Evolutionary conservation across 2,113 vertebrate genomes (phyloP).

Genomic region (Myocastor coypus): DNA sequence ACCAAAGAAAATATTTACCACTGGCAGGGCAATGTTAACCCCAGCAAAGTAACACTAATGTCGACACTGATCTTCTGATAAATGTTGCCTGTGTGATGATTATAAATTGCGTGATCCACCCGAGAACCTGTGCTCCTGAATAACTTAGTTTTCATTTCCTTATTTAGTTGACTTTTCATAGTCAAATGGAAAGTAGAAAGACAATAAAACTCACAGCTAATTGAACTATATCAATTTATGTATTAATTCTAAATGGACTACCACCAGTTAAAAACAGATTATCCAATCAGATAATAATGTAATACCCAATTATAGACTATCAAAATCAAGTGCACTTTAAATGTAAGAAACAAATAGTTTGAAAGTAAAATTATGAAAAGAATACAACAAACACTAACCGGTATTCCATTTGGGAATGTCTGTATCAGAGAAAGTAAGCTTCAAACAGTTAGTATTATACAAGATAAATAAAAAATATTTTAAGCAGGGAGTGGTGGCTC

Average conservation of each 20-base stretch:
- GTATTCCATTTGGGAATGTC: neutral
- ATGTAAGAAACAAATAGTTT: neutral
- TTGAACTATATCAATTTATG: neutral
- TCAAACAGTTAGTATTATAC: neutral
- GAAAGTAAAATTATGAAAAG: conserved; percentile 10
- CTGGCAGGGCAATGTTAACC: neutral
- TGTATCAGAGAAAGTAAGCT: neutral
- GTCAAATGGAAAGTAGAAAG: neutral
- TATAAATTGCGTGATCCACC: neutral
- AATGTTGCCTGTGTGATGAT: neutral
- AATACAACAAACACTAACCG: neutral
- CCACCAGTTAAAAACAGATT: neutral
- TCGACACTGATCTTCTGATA: conserved; percentile 34
- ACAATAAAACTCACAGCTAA: conserved; percentile 11
- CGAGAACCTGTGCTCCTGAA: neutral
- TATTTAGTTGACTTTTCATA: conserved; percentile 35
- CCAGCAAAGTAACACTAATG: neutral
- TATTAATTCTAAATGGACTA: conserved; percentile 35
- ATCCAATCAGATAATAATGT: neutral
- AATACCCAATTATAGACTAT: neutral
- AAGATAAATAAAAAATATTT: neutral
- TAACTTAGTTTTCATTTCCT: conserved; percentile 19
- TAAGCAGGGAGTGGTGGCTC: no score
- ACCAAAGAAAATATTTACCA: conserved; percentile 62
- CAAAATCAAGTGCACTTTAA: neutral